Percentiles rank a stretch among this genome's conserved stretches.
Evolutionary conservation across 2,797 vertebrate species (phyloP).

Genomic region (Holocentrus rufus): DNA sequence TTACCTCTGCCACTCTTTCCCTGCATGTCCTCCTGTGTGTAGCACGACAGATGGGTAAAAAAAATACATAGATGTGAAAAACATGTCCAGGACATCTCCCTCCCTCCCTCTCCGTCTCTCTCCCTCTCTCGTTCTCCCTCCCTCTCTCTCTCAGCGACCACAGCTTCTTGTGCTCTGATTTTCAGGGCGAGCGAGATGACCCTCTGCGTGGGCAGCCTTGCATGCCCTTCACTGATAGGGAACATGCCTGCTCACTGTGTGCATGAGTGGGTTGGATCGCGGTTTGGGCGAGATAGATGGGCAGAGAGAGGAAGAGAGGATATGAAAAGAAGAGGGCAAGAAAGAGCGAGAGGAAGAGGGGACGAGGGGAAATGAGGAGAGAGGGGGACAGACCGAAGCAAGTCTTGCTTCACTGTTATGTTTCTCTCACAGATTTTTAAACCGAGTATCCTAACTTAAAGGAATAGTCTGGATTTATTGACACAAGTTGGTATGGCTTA

Average conservation of each 20-base stretch:
- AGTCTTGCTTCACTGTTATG: too few relatives aligned
- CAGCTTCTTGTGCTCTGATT: slow-evolving; percentile 38
- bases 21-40: neutral
- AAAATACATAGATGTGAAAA: too few relatives aligned
- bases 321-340: neutral
- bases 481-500: too few relatives aligned
- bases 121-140: neutral
- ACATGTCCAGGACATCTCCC: neutral
- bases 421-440: too few relatives aligned
- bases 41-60: neutral
- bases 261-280: slow-evolving; percentile 47
- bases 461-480: too few relatives aligned
- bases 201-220: slow-evolving; percentile 59
- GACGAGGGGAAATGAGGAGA: too few relatives aligned
- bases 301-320: neutral
- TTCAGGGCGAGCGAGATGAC: slow-evolving; percentile 51
- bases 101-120: neutral
- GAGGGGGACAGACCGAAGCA: too few relatives aligned
- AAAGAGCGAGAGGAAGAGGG: neutral
- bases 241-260: slow-evolving; percentile 41
- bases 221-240: slow-evolving; percentile 42
- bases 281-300: neutral
- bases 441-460: too few relatives aligned
- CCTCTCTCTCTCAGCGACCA: slow-evolving; percentile 9
- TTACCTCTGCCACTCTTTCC: neutral